Evolutionary conservation across 2,113 vertebrate species (phyloP), one percentile per base, ranked within the genome.

Genomic region (Callipepla squamata): DNA sequence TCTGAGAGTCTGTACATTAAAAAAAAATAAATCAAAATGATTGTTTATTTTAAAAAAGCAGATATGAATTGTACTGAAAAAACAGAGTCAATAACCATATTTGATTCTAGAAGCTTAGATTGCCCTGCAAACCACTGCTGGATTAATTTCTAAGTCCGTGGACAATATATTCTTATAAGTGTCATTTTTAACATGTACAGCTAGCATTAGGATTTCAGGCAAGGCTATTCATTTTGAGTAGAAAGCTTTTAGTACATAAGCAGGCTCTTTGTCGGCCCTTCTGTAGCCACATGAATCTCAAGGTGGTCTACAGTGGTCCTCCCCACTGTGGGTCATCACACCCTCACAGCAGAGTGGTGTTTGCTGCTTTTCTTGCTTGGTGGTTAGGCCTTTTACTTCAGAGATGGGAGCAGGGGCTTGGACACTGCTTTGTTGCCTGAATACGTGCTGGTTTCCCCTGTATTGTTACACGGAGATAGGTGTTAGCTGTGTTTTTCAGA

Each of bases 261-360:
- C 34, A 16, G 21, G 7, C 19, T 40, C 9, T 73, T 48, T 26
- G 15, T 17, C 10, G 23, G 6, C 68, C 32, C 28, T 74, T 70
- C 50, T 66, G 44, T 30, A 63, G 25, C n/a, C 38, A 23, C 10
- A 36, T 0, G 0, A 70, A 53, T 36, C 44, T 50, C 23, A 42
- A 11, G 7, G 13, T 0, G 2, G 23, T 9, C 38, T 42, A 16
- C 0, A 6, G 44, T 22, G 12, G 57, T 66, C 44, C 25, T 59
- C 21, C 7, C 7, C 32, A 28, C 2, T 9, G 5, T 28, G 26
- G 1, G 30, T 1, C 48, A 47, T 16, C 51, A 26, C 22, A 26
- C 57, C 32, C 48, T 67, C 2, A 3, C 16, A 67, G 47, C 59
- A 6, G 3, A 16, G 25, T 16, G 19, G 36, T 48, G 30, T 61